Conservation (phyloP, 1,140 invertebrate genomes). For the Pseudobourletiella spinata region DNA sequence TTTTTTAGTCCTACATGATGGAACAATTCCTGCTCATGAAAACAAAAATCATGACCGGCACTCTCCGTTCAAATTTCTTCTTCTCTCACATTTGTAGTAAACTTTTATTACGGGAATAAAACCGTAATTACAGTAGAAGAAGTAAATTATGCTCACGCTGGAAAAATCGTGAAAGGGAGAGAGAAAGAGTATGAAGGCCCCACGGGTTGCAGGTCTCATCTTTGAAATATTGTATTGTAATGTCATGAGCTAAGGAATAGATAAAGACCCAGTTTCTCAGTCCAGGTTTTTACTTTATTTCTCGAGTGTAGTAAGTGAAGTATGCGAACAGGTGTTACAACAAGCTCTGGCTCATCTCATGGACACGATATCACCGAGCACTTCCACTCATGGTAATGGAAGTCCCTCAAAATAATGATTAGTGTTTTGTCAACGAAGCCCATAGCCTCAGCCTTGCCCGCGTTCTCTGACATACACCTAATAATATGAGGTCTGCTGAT, state of each 20-base stretch:
- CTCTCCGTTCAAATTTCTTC: no score
- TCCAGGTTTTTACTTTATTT: neutral
- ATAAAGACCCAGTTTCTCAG: neutral
- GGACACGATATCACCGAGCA: no score
- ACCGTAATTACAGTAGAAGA: constrained; percentile 12
- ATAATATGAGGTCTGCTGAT: no score
- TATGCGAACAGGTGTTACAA: constrained; percentile 5
- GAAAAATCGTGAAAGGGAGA: constrained; percentile 1
- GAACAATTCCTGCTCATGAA: no score
- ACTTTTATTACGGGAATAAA: constrained; percentile 16
- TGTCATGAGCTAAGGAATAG: neutral
- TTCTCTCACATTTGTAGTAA: neutral
- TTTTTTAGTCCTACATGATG: no score
- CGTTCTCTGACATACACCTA: no score
- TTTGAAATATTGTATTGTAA: neutral
- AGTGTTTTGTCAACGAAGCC: no score
- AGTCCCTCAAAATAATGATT: no score
- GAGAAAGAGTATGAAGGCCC: neutral
- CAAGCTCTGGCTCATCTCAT: neutral
- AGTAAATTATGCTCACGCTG: constrained; percentile 7
- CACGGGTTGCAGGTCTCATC: neutral
- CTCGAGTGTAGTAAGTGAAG: neutral
- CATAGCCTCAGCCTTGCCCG: no score
- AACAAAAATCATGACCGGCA: no score
- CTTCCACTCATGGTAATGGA: no score